Evolutionary conservation across 2,113 vertebrate species (phyloP), one percentile per base, ranked within the genome.

Genomic region (Geothlypis trichas): DNA sequence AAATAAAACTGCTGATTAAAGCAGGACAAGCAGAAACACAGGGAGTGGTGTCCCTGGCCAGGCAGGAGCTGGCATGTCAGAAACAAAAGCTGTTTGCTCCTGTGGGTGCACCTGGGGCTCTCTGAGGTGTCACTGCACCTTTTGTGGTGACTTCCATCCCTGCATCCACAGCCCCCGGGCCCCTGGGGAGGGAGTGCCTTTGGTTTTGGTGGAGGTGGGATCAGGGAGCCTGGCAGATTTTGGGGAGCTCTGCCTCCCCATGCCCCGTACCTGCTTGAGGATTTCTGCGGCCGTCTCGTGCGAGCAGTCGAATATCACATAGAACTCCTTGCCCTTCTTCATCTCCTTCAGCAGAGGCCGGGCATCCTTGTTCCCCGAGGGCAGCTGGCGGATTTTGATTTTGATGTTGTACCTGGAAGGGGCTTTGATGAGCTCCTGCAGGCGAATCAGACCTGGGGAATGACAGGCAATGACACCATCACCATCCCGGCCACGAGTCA

Each of bases 371-470:
- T 98, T 99, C 86, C 99, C 99, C 41, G 98, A 97, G 24, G 99
- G 99, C 93, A 99, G 98, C 95, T 99, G 99, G 7, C 99, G 99
- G 95, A 99, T 99, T 98, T 99, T 99, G 92, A 99, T 99, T 97
- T 99, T 99, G 71, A 99, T 99, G 97, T 99, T 99, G 96, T 99
- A 99, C 91, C 99, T 98, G 92, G 99, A 99, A 54, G 99, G 99
- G 94, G 99, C 99, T 98, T 99, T 99, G 98, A 99, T 99, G 97
- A 99, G 97, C 98, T 99, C 99, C 97, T 99, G 99, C 94, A 99
- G 97, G 92, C 99, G 99, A 95, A 99, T 99, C 73, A 99, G 98
- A 91, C 99, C 99, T 99, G 94, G 87, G 95, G 93, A 95, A 97
- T 41, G 54, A 96, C 68, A 98, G 61, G 78, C 93, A 95, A 73